Percentiles rank a stretch among this genome's conserved stretches.
phyloP scores from a whole-genome alignment of 1,140 invertebrate genomes.

The Episyrphus balteatus region DNA sequence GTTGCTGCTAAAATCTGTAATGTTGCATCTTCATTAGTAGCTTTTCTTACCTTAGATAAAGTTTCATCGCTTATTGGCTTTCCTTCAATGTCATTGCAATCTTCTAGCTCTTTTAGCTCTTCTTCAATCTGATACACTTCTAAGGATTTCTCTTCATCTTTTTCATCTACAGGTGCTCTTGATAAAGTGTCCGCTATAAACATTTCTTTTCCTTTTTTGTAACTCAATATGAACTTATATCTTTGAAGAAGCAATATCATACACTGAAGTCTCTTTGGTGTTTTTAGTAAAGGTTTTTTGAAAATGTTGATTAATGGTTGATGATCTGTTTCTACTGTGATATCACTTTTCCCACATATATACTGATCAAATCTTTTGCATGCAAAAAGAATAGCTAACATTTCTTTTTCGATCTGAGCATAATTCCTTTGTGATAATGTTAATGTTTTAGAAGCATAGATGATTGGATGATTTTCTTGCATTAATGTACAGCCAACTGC shows the following conservation, averaged over 20 bases:
- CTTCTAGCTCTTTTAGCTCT: neutral
- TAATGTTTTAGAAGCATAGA: too few relatives aligned
- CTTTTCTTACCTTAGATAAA: too few relatives aligned
- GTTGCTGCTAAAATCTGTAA: neutral
- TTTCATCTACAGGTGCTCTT: neutral
- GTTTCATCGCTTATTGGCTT: neutral
- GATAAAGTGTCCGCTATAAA: constrained; percentile 3
- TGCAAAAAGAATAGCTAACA: too few relatives aligned
- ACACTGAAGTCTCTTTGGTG: constrained; percentile 9
- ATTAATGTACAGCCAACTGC: too few relatives aligned
- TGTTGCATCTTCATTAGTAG: neutral
- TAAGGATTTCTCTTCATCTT: neutral
- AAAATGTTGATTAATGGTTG: constrained; percentile 9
- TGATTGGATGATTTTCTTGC: too few relatives aligned
- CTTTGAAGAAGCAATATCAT: constrained; percentile 10
- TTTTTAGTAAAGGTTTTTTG: constrained; percentile 7
- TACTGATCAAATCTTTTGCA: too few relatives aligned
- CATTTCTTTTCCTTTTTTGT: too few relatives aligned
- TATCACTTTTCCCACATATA: too few relatives aligned
- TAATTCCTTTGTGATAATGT: too few relatives aligned
- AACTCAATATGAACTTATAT: constrained; percentile 8
- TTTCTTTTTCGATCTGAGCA: too few relatives aligned
- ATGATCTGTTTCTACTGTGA: too few relatives aligned
- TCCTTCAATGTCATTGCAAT: neutral
- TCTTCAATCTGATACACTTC: neutral